A percentile compares a stretch with the other conserved stretches of the same genome.
Conservation (phyloP, 2,888 invertebrate species). For the Ashinkailepas kermadecensis region DNA sequence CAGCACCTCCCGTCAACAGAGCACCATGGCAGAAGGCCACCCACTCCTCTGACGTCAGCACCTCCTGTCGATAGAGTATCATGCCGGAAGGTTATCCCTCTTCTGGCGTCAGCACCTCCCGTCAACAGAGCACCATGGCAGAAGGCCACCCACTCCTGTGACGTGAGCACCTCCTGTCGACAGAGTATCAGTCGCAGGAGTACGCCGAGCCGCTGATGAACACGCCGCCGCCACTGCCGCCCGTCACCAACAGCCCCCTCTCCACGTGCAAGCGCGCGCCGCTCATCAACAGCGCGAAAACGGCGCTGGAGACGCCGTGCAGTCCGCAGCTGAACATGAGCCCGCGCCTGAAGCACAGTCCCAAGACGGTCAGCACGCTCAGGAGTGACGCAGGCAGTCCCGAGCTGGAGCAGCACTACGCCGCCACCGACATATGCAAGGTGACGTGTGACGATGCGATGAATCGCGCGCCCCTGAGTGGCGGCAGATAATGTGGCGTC, state of each 20-base stretch:
- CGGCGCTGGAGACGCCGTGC: background rate
- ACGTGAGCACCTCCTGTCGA: background rate
- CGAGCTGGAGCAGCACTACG: constrained; percentile 62
- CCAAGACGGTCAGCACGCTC: background rate
- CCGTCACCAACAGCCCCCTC: constrained; percentile 28
- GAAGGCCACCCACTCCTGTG: too few relatives aligned
- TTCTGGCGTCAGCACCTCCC: too few relatives aligned
- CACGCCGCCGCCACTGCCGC: constrained; percentile 43
- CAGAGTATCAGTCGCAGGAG: constrained; percentile 45
- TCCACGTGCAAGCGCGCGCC: constrained; percentile 5
- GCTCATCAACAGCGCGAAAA: background rate
- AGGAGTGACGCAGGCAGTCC: constrained; percentile 46
- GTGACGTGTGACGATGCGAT: constrained; percentile 29
- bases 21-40: too few relatives aligned
- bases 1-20: too few relatives aligned
- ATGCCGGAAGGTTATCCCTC: too few relatives aligned
- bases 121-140: too few relatives aligned
- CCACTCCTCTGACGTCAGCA: too few relatives aligned
- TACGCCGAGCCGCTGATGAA: constrained; percentile 53
- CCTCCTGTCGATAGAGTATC: too few relatives aligned
- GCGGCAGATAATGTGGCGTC: too few relatives aligned
- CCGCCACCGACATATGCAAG: constrained; percentile 59
- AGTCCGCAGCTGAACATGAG: constrained; percentile 1
- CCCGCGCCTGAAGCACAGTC: constrained; percentile 4
- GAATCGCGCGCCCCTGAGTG: too few relatives aligned